Evolutionary conservation across 2,113 vertebrate genomes (phyloP).

Genomic region (Microcebus ravelobensis): DNA sequence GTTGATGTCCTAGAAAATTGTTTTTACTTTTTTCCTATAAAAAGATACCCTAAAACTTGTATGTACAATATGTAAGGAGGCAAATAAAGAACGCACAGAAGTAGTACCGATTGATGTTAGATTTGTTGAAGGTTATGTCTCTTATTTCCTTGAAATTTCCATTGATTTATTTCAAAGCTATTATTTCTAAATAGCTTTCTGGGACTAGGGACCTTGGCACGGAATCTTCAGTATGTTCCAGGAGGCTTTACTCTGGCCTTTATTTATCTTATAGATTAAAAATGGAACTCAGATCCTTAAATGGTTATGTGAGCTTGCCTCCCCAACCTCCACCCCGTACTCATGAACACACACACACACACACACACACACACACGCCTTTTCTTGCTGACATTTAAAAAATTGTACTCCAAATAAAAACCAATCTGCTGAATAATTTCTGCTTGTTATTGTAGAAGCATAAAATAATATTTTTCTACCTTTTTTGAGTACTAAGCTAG

Average conservation of each 20-base stretch:
- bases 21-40: background rate
- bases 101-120: background rate
- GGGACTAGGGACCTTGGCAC: background rate
- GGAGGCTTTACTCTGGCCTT: background rate
- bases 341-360: background rate
- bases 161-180: conserved; percentile 34
- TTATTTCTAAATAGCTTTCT: conserved; percentile 25
- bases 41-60: background rate
- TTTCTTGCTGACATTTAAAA: background rate
- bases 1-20: background rate
- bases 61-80: background rate
- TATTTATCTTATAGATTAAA: background rate
- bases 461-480: background rate
- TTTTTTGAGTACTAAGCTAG: background rate
- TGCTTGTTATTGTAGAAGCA: background rate
- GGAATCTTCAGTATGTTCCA: background rate
- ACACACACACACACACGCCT: no score
- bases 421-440: background rate
- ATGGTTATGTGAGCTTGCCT: background rate
- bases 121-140: background rate
- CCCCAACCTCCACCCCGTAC: background rate
- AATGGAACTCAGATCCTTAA: background rate
- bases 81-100: background rate
- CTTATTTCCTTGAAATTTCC: background rate
- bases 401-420: background rate